phyloP scores from a whole-genome alignment of 2,888 invertebrate genomes.

The Stratiomys singularior region DNA sequence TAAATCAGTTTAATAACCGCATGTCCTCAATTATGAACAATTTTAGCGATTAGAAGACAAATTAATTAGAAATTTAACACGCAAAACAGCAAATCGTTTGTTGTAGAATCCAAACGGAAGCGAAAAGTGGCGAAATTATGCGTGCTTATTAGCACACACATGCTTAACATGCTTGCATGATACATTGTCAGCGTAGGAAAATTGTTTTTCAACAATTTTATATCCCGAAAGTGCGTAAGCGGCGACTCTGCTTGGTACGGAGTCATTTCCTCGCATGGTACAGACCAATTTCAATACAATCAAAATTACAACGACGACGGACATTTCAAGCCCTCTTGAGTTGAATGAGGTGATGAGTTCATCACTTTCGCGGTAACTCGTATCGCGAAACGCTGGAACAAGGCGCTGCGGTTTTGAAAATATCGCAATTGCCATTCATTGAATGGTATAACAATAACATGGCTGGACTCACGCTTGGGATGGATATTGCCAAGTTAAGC shows the following conservation, averaged over 20 bases:
- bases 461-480: background rate
- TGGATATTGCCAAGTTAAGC: constrained; percentile 1
- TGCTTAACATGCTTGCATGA: background rate
- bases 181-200: background rate
- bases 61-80: background rate
- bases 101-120: background rate
- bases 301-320: constrained; percentile 3
- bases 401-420: constrained; percentile 20
- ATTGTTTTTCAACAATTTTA: background rate
- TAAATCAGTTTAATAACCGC: background rate
- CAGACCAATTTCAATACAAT: constrained; percentile 28
- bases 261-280: constrained; percentile 33
- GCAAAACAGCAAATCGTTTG: background rate
- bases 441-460: constrained; percentile 6
- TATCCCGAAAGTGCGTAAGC: constrained; percentile 9
- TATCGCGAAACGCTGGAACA: background rate
- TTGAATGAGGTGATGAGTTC: background rate
- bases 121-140: background rate
- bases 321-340: constrained; percentile 18
- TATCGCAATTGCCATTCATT: constrained; percentile 30
- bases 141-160: background rate
- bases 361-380: constrained; percentile 16
- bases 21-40: background rate
- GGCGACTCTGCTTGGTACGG: background rate
- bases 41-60: background rate